phyloP scores from a whole-genome alignment of 1,140 invertebrate species.

The Drosophila varians region DNA sequence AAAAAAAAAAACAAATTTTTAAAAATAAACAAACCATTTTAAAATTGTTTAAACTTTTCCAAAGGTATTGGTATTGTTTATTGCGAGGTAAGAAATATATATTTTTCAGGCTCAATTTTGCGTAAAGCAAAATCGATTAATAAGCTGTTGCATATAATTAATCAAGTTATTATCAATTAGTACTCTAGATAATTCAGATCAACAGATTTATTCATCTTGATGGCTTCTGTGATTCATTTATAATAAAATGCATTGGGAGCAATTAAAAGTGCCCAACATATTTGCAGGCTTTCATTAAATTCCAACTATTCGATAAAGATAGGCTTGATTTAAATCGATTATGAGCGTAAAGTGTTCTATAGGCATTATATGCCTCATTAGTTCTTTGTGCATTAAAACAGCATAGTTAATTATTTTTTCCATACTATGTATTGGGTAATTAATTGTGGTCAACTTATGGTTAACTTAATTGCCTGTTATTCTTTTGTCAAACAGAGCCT shows the following conservation, averaged over 20 bases:
- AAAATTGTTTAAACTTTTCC: neutral
- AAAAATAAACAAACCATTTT: conserved; percentile 1
- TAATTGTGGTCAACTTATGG: conserved; percentile 53
- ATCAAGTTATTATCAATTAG: conserved; percentile 6
- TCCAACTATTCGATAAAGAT: neutral
- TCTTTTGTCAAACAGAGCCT: conserved; percentile 40
- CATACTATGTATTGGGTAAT: conserved; percentile 24
- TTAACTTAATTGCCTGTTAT: conserved; percentile 49
- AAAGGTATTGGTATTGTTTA: neutral
- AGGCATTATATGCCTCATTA: conserved; percentile 45
- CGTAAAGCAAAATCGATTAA: neutral
- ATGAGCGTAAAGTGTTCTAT: conserved; percentile 24
- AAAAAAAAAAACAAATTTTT: conserved; percentile 16
- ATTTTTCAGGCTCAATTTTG: too few relatives aligned
- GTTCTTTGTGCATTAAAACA: conserved; percentile 25
- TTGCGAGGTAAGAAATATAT: neutral
- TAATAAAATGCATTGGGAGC: neutral
- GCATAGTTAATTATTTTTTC: conserved; percentile 46
- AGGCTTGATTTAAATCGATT: conserved; percentile 31
- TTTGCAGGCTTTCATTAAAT: conserved; percentile 21
- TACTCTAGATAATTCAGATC: neutral
- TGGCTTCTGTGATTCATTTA: neutral
- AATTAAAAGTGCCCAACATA: conserved; percentile 15
- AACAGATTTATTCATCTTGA: conserved; percentile 3
- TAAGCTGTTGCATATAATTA: neutral